Base-by-base conservation (phyloP, 2,888 invertebrate species). In the Eristalis intricaria region DNA sequence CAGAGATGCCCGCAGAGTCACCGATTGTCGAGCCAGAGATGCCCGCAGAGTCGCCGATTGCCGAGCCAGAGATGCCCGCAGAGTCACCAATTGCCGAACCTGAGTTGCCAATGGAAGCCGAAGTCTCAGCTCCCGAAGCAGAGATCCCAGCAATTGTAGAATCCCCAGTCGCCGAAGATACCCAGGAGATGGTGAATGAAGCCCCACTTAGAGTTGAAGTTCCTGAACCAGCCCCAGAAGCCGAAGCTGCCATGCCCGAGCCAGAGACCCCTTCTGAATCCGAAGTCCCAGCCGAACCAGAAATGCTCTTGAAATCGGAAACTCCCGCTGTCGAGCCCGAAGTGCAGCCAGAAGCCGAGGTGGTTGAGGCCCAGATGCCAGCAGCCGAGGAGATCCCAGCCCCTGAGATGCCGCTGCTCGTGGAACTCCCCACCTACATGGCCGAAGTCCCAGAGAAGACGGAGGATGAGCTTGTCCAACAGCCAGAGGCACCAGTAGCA, bases 311-410 rank as follows among this genome's bases (percentile, higher is more conserved):
- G 8, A 70, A 84, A 29, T 19, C 40, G 4, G 61, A 77, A 11
- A 26, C 38, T 29, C 38, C 75, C 11, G 22, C 8, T 22, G 15
- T 19, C 4, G 66, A 40, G 13, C 61, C 60, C 1, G 76, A 68
- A 23, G 22, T 32, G 8, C 29, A 38, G 10, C 29, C 60, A 26
- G 58, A n/a, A 43, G 22, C 60, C 0, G 76, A 76, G 11, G 35
- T n/a, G 0, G 32, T 23, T 13, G 43, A 65, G 13, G 61, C 70
- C 40, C 66, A 75, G 11, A 32, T 56, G 4, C 50, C 65, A 15
- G 38, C 40, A 15, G 63, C 38, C 32, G 61, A 84, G 0, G 82
- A 88, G 61, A 78, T 84, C 13, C 50, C 40, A 19, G 40, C 35
- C 35, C 32, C 70, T 0, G 22, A 29, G 26, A 43, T 63, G 26